phyloP scores from a whole-genome alignment of 2,113 vertebrate species.

The Ptychochromis oligacanthus region DNA sequence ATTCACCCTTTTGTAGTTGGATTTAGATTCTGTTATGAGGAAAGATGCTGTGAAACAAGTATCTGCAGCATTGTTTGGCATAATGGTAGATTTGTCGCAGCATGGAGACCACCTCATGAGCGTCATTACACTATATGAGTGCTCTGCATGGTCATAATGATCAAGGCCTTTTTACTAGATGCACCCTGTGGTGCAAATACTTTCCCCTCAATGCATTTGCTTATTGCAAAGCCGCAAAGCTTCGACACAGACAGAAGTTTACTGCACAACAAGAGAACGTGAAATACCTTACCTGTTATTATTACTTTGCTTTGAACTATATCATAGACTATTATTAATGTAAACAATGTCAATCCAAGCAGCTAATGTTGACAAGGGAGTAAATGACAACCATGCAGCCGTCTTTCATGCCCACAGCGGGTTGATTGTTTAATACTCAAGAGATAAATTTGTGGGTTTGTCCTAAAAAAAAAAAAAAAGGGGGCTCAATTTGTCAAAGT shows the following conservation, averaged over 20 bases:
- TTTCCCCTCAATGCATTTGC: neutral
- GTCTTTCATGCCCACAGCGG: neutral
- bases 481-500: neutral
- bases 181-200: constrained; percentile 16
- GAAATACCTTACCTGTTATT: constrained; percentile 12
- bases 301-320: neutral
- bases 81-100: constrained; percentile 13
- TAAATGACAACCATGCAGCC: neutral
- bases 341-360: neutral
- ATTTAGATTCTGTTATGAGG: constrained; percentile 3
- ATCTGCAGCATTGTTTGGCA: constrained; percentile 1
- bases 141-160: constrained; percentile 28
- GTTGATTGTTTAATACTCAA: neutral
- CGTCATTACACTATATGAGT: neutral
- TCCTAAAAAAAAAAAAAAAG: no score
- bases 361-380: neutral
- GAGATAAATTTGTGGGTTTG: neutral
- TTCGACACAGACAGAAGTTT: neutral
- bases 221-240: neutral
- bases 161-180: constrained; percentile 30
- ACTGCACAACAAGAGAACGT: neutral
- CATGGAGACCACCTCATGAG: neutral
- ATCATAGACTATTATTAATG: neutral
- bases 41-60: constrained; percentile 2
- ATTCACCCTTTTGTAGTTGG: neutral